Conservation (phyloP, 1,140 invertebrate genomes). For the Babylonia areolata region DNA sequence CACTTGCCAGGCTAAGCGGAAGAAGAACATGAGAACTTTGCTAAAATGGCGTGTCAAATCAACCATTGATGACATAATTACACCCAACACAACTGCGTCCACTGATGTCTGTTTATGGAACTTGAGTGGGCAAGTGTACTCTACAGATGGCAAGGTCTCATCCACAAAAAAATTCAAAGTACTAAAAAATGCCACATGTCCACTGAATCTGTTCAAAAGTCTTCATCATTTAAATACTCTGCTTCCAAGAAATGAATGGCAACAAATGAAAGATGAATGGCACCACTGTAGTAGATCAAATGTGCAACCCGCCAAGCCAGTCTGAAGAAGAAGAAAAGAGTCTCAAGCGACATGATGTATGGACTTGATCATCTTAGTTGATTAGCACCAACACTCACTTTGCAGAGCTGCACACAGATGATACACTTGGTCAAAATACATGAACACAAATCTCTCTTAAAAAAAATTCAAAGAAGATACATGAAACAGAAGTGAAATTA, state of each 20-base stretch:
- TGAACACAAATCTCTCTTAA: neutral
- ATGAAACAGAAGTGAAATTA: too few species aligned
- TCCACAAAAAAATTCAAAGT: neutral
- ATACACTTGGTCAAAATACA: neutral
- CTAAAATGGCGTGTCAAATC: slow-evolving; percentile 47
- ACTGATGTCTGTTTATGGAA: neutral
- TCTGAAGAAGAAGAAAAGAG: slow-evolving; percentile 17
- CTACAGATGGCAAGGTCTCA: neutral
- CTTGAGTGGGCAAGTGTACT: neutral
- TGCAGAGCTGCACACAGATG: neutral
- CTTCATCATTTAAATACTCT: neutral
- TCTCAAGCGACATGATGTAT: neutral
- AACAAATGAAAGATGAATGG: neutral
- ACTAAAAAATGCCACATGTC: neutral
- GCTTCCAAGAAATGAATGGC: neutral
- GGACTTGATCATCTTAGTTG: neutral
- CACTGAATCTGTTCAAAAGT: neutral
- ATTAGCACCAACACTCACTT: neutral
- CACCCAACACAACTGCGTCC: neutral
- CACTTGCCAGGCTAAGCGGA: slow-evolving; percentile 80
- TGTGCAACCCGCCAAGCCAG: neutral
- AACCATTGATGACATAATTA: neutral
- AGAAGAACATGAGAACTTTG: slow-evolving; percentile 76
- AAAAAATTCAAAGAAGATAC: neutral
- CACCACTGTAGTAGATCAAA: neutral